A percentile compares a stretch with the other conserved stretches of the same genome.
Evolutionary conservation across 2,113 vertebrate genomes (phyloP).

Genomic region (cattle (Bos taurus)): ARS-UCD2.0 NC_037328.1:31249001-31249500

Average conservation of each 20-base stretch:
- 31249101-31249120: background rate
- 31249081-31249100: background rate
- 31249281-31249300: background rate
- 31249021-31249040: background rate
- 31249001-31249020: background rate
- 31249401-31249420: background rate
- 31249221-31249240: background rate
- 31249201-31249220: background rate
- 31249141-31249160: background rate
- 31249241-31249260: background rate
- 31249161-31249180: background rate
- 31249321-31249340: background rate
- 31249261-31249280: background rate
- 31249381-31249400: background rate
- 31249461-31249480: background rate
- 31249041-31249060: background rate
- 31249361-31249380: background rate
- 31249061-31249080: background rate
- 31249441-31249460: background rate
- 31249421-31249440: background rate
- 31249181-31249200: background rate
- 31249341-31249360: background rate
- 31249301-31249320: background rate
- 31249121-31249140: background rate
- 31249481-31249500: background rate